Conservation (phyloP, 2,113 vertebrate genomes). For the Phyllopteryx taeniolatus region DNA sequence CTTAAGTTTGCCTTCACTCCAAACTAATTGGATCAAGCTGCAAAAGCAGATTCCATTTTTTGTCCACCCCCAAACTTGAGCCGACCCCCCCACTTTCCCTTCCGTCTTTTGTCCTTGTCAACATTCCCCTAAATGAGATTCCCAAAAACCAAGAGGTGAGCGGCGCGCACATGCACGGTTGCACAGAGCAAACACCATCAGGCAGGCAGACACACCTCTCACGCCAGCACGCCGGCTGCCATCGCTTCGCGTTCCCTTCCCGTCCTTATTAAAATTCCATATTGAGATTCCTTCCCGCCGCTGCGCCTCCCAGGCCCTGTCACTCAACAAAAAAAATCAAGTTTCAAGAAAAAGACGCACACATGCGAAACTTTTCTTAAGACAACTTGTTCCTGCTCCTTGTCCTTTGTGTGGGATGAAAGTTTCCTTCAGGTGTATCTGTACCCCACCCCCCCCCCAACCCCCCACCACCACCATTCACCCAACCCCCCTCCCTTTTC, state of each 20-base stretch:
- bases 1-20: conserved; percentile 68
- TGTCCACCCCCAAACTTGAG: conserved; percentile 9
- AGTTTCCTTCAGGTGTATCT: conserved; percentile 67
- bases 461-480: conserved; percentile 20
- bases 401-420: conserved; percentile 73
- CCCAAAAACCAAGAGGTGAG: conserved; percentile 67
- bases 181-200: conserved; percentile 62
- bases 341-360: conserved; percentile 58
- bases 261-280: conserved; percentile 74
- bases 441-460: conserved; percentile 30
- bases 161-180: conserved; percentile 49
- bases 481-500: conserved; percentile 19
- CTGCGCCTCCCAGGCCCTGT: conserved; percentile 67
- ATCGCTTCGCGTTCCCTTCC: conserved; percentile 52
- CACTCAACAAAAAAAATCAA: conserved; percentile 68
- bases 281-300: conserved; percentile 72
- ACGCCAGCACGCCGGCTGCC: conserved; percentile 56
- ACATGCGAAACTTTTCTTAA: conserved; percentile 73
- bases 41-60: conserved; percentile 68
- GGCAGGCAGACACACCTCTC: conserved; percentile 69
- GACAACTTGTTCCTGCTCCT: conserved; percentile 59
- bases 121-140: conserved; percentile 69
- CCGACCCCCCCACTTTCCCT: conserved; percentile 31
- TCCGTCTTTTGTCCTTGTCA: conserved; percentile 70
- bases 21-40: conserved; percentile 75